phyloP scores from a whole-genome alignment of 2,113 vertebrate species.

The Perca flavescens region DNA sequence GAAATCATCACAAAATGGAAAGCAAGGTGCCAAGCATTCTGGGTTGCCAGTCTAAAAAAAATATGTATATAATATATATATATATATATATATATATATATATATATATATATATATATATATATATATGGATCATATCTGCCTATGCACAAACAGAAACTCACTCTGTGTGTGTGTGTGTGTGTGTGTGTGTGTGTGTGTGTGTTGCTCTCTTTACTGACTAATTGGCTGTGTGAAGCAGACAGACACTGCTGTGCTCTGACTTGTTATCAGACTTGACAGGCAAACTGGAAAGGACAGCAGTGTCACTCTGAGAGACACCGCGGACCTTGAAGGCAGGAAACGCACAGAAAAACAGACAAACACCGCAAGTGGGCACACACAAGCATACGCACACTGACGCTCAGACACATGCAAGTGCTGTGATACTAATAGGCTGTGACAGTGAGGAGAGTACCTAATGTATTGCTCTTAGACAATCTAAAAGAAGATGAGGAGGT shows the following conservation, averaged over 20 bases:
- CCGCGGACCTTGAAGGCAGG: constrained; percentile 34
- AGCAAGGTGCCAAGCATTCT: background rate
- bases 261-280: constrained; percentile 67
- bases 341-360: constrained; percentile 17
- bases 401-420: background rate
- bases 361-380: constrained; percentile 5
- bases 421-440: constrained; percentile 32
- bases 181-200: background rate
- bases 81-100: constrained; percentile 1
- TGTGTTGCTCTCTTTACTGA: constrained; percentile 16
- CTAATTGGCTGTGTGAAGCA: constrained; percentile 67
- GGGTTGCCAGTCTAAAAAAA: background rate
- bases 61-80: background rate
- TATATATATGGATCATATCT: background rate
- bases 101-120: constrained; percentile 1
- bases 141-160: background rate
- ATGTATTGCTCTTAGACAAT: constrained; percentile 49
- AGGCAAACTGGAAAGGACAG: constrained; percentile 60
- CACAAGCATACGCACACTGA: constrained; percentile 2
- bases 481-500: constrained; percentile 13
- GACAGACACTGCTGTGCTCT: constrained; percentile 24
- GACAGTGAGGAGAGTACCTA: constrained; percentile 42
- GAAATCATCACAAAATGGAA: constrained; percentile 17
- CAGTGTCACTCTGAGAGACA: constrained; percentile 47
- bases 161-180: background rate